A percentile compares a stretch with the other conserved stretches of the same genome.
These are phyloP conservation scores for Psilanteris sp. DNA, from an alignment of 1,140 invertebrate genomes.

Conservation along the genomic window DNA sequence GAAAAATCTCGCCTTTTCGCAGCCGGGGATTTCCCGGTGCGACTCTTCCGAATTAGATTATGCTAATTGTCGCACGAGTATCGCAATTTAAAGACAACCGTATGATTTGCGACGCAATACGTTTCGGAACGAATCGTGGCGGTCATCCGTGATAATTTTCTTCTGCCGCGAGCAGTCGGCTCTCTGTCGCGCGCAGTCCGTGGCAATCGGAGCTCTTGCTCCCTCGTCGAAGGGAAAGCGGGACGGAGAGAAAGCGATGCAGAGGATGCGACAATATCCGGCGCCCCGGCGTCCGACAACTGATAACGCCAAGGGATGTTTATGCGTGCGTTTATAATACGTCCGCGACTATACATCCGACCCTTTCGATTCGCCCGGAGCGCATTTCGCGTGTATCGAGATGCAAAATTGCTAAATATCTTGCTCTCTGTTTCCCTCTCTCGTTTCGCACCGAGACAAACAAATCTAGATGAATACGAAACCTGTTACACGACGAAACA, in stretches of 20 bases:
- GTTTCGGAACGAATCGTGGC: conserved; percentile 1
- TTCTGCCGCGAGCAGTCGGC: conserved; percentile 6
- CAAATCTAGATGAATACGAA: conserved; percentile 47
- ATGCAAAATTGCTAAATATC: conserved; percentile 54
- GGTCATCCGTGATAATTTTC: conserved; percentile 47
- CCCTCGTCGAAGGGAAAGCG: conserved; percentile 24
- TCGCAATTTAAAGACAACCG: conserved; percentile 10
- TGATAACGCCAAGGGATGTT: conserved; percentile 80
- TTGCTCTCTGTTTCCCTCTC: too few species aligned
- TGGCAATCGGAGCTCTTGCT: conserved; percentile 41
- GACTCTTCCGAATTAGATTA: too few species aligned
- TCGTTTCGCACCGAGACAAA: conserved; percentile 36
- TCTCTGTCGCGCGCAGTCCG: conserved; percentile 24
- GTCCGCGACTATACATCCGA: conserved; percentile 69
- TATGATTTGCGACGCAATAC: conserved; percentile 22
- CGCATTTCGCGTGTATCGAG: conserved; percentile 57
- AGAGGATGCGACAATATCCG: conserved; percentile 81
- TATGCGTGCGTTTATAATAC: conserved; percentile 79
- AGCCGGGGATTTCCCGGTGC: too few species aligned
- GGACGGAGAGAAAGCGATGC: conserved; percentile 70
- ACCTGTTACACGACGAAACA: conserved; percentile 53
- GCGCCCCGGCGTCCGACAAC: conserved; percentile 80
- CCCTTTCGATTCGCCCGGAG: conserved; percentile 63
- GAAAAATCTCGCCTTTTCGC: too few species aligned
- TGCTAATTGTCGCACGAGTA: too few species aligned